Base-by-base conservation (phyloP, 2,888 invertebrate genomes). In the Tetragonisca angustula region DNA sequence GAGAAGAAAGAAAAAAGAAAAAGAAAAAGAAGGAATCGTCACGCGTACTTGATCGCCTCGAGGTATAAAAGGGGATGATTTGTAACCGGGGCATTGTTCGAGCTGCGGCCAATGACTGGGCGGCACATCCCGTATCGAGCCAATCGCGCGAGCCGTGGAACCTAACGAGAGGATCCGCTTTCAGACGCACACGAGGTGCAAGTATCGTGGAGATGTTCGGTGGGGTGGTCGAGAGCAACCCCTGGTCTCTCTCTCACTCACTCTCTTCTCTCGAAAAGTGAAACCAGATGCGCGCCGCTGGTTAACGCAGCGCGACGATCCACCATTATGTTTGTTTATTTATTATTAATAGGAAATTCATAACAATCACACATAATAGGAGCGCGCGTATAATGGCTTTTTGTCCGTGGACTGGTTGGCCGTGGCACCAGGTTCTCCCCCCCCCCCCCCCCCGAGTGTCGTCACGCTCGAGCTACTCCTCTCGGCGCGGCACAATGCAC, bases 271-370 rank as follows among this genome's bases (percentile, higher is more conserved):
- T n/a, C 19, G 65, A n/a, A n/a, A n/a, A 27, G 69, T 70, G 87
- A 87, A 90, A 93, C 94, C 94, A 94, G 93, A 94, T 94, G 94
- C 91, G 91, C 90, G 89, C 85, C 87, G 87, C 79, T 71, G 76
- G 90, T 91, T 94, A 94, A 94, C 91, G 94, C 93, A 91, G 92
- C 93, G 93, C 89, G 92, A 94, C 94, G 92, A 87, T 43, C 82
- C 87, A 85, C 92, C 90, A 93, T 94, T 94, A 93, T 94, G 91
- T 93, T 93, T 94, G 93, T 93, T 94, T 94, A 94, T 94, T 93
- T 94, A 94, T 94, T 94, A 94, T 94, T 94, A 94, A 94, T 94
- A 94, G 93, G 92, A 93, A 94, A 94, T 93, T 94, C 94, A 93
- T 94, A 94, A 93, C 93, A 93, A 94, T 94, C 92, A 91, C 90